Evolutionary conservation across 2,888 invertebrate species (phyloP).

Genomic region (Mechanitis messenoides): DNA sequence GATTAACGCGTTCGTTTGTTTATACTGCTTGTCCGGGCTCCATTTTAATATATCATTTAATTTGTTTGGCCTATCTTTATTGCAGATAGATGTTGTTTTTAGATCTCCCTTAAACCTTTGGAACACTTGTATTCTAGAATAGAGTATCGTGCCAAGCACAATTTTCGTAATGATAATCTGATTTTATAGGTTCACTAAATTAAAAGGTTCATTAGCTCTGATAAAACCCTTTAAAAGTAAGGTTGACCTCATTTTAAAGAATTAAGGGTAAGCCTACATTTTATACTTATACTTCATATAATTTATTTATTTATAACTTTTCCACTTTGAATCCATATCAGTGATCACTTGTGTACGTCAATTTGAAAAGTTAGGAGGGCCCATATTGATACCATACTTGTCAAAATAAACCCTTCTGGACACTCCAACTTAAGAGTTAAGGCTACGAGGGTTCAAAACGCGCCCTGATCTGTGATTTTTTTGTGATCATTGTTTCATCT

Average conservation of each 20-base stretch:
- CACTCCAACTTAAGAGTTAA: no score
- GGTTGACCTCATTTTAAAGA: neutral
- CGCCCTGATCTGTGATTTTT: no score
- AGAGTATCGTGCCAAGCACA: constrained; percentile 26
- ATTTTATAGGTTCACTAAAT: constrained; percentile 13
- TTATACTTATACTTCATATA: constrained; percentile 6
- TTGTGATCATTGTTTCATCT: no score
- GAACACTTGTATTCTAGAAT: constrained; percentile 26
- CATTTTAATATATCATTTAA: constrained; percentile 23
- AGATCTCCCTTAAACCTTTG: constrained; percentile 27
- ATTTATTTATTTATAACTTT: neutral
- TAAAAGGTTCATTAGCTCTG: constrained; percentile 9
- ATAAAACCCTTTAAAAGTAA: no score
- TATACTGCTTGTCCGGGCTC: neutral
- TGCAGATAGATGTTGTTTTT: constrained; percentile 28
- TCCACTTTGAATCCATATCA: no score
- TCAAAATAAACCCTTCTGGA: no score
- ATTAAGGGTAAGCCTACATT: constrained; percentile 9
- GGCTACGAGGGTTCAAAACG: no score
- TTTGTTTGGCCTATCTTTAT: constrained; percentile 28
- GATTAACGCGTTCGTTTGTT: neutral
- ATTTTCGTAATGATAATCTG: constrained; percentile 15
- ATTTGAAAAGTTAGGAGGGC: no score
- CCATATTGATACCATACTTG: no score
- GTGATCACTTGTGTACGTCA: no score